Percentiles rank a stretch among this genome's conserved stretches.
Evolutionary conservation across 92 coral and sea anemone species (phyloP).

Genomic region (Epizoanthus scotinus): DNA sequence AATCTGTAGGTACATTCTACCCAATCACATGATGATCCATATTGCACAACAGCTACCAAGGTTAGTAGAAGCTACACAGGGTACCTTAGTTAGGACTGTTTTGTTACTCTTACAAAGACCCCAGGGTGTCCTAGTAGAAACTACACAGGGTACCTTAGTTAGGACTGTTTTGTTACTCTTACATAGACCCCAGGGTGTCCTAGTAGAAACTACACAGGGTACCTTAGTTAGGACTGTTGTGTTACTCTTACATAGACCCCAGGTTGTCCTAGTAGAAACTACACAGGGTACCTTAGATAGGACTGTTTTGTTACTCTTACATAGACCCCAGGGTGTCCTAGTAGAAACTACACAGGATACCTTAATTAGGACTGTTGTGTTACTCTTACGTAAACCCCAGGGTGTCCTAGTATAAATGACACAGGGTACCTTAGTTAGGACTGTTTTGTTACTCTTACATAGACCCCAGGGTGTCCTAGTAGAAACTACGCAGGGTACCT

Average conservation of each 20-base stretch:
- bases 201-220: background rate
- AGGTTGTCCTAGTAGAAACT: too few species aligned
- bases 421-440: too few species aligned
- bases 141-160: background rate
- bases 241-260: too few species aligned
- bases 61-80: conserved; percentile 37
- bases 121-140: background rate
- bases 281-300: too few species aligned
- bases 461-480: background rate
- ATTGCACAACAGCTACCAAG: conserved; percentile 83
- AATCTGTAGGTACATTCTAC: conserved; percentile 76
- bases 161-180: background rate
- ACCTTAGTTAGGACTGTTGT: too few species aligned
- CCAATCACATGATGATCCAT: conserved; percentile 95
- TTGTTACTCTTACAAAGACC: background rate
- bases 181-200: background rate
- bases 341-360: background rate
- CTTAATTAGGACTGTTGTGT: too few species aligned
- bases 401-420: too few species aligned
- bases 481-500: too few species aligned
- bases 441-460: background rate
- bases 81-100: background rate
- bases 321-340: background rate
- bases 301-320: background rate
- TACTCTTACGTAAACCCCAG: too few species aligned